Evolutionary conservation across 2,888 invertebrate species (phyloP), one percentile per base, ranked within the genome.

Genomic region (Phortica okadai): DNA sequence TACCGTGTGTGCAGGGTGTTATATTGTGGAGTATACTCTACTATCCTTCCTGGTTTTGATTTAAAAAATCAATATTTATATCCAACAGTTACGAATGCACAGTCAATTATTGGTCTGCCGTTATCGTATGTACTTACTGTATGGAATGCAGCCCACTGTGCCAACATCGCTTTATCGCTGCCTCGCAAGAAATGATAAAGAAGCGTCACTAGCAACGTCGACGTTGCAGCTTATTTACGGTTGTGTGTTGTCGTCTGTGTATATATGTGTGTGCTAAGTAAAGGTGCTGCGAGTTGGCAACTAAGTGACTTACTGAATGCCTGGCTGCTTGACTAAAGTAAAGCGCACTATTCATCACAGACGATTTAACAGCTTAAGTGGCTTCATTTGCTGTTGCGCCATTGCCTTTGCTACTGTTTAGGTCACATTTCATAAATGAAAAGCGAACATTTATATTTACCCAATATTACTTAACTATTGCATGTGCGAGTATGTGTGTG

Each of bases 301-400:
- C 25, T 69, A 50, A 74, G 77, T 76, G 81, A 84, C 84, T 85
- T 80, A 84, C 84, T 84, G 86, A 66, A 66, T 84, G 84, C 79
- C 83, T 82, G 83, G 78, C 83, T 77, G 84, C 75, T 76, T 73
- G 81, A 82, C 86, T 85, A 82, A 84, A 80, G 84, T 85, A 82
- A 84, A 80, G 84, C 83, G 79, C 10, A 83, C 87, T 88, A 88
- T 88, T 87, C 87, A 87, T 87, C 88, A 85, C 87, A 85, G 86
- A 85, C 87, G 86, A 87, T 87, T 87, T 87, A 88, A 88, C 86
- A 86, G 85, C 84, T 88, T 87, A 87, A 87, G 85, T 86, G 85
- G 66, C n/a, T 42, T 81, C 78, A 78, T 70, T 74, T 76, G 79
- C 59, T 73, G 76, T 78, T 78, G 81, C 50, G 79, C 59, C 74